phyloP scores from a whole-genome alignment of 2,113 vertebrate genomes.

The Mustelus asterias region DNA sequence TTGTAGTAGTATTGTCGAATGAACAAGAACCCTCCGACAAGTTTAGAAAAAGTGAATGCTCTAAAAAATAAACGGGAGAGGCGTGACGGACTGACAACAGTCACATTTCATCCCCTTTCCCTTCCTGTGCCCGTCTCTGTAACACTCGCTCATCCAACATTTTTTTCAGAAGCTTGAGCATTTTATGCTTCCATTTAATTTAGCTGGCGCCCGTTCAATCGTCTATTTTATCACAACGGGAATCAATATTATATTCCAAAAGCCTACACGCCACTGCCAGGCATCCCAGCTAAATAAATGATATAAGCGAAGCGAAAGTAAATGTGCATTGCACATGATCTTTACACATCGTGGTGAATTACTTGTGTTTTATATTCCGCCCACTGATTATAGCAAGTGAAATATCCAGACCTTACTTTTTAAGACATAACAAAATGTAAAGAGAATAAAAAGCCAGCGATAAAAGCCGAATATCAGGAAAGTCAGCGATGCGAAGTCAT shows the following conservation, averaged over 20 bases:
- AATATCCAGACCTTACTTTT: neutral
- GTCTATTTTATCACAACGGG: slow-evolving; percentile 17
- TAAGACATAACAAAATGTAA: neutral
- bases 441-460: neutral
- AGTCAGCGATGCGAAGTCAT: neutral
- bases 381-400: neutral
- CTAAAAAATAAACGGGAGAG: neutral
- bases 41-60: neutral
- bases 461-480: neutral
- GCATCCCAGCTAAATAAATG: slow-evolving; percentile 4
- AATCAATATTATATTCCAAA: slow-evolving; percentile 32
- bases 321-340: neutral
- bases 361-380: neutral
- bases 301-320: neutral
- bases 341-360: neutral
- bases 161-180: neutral
- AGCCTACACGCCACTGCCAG: neutral
- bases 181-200: slow-evolving; percentile 11
- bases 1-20: neutral
- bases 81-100: neutral
- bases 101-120: neutral
- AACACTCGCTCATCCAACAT: neutral
- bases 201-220: slow-evolving; percentile 7
- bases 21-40: neutral
- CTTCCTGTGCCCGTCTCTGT: no score